A percentile compares a stretch with the other conserved stretches of the same genome.
These are phyloP conservation scores for Pterocles burchelli DNA, from an alignment of 2,113 vertebrate genomes.

Conservation along the genomic window DNA sequence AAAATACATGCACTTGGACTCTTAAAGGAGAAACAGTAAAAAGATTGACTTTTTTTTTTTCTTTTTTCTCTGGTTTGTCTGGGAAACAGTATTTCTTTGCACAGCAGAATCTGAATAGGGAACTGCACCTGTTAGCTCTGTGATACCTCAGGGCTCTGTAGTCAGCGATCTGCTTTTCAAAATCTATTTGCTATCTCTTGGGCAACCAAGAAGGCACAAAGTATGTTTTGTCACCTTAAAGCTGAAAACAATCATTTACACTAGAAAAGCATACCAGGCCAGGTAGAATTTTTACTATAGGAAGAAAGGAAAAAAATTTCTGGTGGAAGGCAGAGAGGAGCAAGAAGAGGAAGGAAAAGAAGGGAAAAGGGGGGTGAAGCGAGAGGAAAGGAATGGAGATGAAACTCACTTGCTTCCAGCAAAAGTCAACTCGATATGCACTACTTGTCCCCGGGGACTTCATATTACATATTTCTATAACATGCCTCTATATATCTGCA, in stretches of 20 bases:
- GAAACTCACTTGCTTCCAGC: background rate
- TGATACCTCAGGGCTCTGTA: background rate
- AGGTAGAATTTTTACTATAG: background rate
- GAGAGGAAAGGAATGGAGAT: background rate
- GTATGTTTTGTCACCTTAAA: constrained; percentile 20
- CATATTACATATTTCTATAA: background rate
- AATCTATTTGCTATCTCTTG: constrained; percentile 32
- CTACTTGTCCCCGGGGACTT: background rate
- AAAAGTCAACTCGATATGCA: background rate
- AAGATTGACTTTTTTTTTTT: too few species aligned
- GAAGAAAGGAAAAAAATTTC: background rate
- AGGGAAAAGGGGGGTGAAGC: background rate
- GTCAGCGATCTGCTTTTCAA: constrained; percentile 57
- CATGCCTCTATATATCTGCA: background rate
- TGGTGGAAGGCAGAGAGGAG: background rate
- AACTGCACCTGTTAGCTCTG: constrained; percentile 34
- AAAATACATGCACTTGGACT: background rate
- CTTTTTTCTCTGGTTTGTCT: background rate
- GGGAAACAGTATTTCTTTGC: background rate
- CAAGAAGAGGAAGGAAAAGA: background rate
- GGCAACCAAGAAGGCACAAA: constrained; percentile 25
- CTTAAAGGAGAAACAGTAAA: too few species aligned
- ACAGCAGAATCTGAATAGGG: background rate
- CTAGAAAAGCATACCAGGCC: background rate
- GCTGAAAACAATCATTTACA: constrained; percentile 17